Base-by-base conservation (phyloP, 2,888 invertebrate genomes). In the Drosophila helvetica region DNA sequence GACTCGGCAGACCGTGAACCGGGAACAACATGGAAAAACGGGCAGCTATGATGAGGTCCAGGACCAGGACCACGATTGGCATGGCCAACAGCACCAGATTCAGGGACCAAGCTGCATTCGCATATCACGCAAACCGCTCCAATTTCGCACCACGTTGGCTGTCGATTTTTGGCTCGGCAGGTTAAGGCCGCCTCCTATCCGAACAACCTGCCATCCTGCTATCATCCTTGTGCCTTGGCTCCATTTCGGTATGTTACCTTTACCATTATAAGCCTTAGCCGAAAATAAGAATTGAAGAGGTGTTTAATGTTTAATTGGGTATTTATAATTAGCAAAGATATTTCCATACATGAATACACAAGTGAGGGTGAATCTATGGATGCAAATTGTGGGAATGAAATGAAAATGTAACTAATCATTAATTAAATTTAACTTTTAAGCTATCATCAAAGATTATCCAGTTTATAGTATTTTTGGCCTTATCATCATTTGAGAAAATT, bases 111-210 rank as follows among this genome's bases (percentile, higher is more conserved):
- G 62, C 52, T 53, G 63, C 77, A 78, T 86, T 88, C 84, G 80
- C 79, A 84, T 86, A 83, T 83, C 80, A 71, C 60, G 72, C 67
- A 64, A 68, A 74, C 72, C 83, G 78, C 69, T 87, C 58, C 75
- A 82, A 79, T 85, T 81, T 85, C 74, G 79, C 61, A 62, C 65
- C 73, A 46, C 53, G 57, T 74, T 45, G 66, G 33, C 70, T 33
- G 33, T 33, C 33, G 33, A 53, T 68, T 74, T 77, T 79, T 33
- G 33, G 33, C 15, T 5, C 12, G 55, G 53, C 74, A 64, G 55
- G 82, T 86, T 68, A 75, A 82, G 72, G 78, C 57, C 66, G n/a
- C n/a, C n/a, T 55, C 52, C 60, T 45, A 33, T 42, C 42, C 19
- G 43, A 38, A 33, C 33, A 12, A 15, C 33, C 33, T 15, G 33